Percentiles rank a stretch among this genome's conserved stretches.
Conservation (phyloP, 1,140 invertebrate genomes). For the Gonatopus flavifemur region DNA sequence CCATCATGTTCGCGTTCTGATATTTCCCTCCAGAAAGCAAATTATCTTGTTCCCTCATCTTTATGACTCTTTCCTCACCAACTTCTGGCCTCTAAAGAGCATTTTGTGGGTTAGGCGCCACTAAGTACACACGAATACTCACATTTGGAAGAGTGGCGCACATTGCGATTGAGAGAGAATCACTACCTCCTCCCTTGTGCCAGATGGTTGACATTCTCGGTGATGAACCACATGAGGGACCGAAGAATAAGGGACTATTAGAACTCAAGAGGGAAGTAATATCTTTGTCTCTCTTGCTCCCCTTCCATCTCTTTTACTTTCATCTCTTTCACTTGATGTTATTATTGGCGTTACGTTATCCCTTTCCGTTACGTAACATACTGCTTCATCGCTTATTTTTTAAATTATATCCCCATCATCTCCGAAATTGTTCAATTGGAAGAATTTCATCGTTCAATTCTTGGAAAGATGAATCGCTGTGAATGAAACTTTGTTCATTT, state of each 20-base stretch:
- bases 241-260: too few relatives aligned
- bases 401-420: too few relatives aligned
- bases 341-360: neutral
- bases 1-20: too few relatives aligned
- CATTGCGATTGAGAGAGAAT: slow-evolving; percentile 3
- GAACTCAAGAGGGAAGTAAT: slow-evolving; percentile 1
- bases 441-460: too few relatives aligned
- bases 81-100: too few relatives aligned
- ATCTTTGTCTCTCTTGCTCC: neutral
- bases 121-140: neutral
- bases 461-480: too few relatives aligned
- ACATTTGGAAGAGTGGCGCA: neutral
- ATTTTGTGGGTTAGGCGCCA: slow-evolving; percentile 24
- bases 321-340: neutral
- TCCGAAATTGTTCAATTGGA: too few relatives aligned
- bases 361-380: slow-evolving; percentile 14
- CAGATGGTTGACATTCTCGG: slow-evolving; percentile 28
- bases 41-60: too few relatives aligned
- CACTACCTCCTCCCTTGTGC: slow-evolving; percentile 15
- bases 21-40: too few relatives aligned
- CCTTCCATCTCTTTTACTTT: neutral
- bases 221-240: too few relatives aligned
- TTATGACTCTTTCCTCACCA: too few relatives aligned
- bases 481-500: too few relatives aligned
- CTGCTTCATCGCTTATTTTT: neutral